Percentiles rank a stretch among this genome's conserved stretches.
Evolutionary conservation across 2,888 invertebrate genomes (phyloP).

Genomic region (Pachycephus smyrnensis): DNA sequence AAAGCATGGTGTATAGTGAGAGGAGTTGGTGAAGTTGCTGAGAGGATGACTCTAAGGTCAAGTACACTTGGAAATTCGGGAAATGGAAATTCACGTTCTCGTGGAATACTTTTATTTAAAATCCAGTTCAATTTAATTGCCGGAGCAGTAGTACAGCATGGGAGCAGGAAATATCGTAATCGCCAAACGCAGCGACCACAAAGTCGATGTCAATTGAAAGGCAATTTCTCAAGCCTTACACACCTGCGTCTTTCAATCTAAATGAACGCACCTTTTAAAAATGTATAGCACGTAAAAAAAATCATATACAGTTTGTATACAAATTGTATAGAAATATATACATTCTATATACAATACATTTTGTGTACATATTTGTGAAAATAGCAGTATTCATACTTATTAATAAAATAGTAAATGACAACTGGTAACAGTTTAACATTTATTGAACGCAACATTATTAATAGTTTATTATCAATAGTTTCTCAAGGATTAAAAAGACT

Average conservation of each 20-base stretch:
- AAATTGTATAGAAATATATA: too few species aligned
- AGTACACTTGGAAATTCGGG: conserved; percentile 20
- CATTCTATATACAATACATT: too few species aligned
- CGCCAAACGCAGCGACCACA: background rate
- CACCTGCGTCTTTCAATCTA: too few species aligned
- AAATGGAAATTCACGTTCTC: conserved; percentile 15
- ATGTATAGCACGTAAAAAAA: too few species aligned
- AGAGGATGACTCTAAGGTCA: conserved; percentile 18
- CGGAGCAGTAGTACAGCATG: background rate
- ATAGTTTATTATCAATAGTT: too few species aligned
- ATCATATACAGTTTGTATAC: too few species aligned
- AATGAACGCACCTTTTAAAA: too few species aligned
- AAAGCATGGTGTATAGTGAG: background rate
- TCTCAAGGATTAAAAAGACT: conserved; percentile 38
- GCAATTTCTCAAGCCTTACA: background rate
- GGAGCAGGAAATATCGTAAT: background rate
- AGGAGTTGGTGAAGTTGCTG: background rate
- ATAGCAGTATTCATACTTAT: too few species aligned
- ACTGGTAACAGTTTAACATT: too few species aligned
- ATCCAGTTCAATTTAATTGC: background rate
- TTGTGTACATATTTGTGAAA: too few species aligned
- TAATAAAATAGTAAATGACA: too few species aligned
- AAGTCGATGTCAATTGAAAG: background rate
- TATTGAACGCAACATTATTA: too few species aligned
- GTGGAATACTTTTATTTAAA: background rate